These are phyloP conservation scores for Poeciliopsis presidionis DNA, from an alignment of 2,797 vertebrate species.

Conservation along the genomic window DNA sequence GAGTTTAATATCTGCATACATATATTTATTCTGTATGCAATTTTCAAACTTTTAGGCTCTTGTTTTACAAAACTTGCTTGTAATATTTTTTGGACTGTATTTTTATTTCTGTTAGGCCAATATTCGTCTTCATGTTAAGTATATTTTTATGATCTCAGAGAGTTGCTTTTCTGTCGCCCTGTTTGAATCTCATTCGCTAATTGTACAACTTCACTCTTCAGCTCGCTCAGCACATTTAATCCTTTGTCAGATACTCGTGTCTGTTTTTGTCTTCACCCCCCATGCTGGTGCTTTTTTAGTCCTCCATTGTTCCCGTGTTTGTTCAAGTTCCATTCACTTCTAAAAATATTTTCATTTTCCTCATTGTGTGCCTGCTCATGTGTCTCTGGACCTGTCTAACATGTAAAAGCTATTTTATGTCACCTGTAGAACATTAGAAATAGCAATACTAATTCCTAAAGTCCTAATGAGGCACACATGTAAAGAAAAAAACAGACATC, in stretches of 20 bases:
- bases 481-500: no score
- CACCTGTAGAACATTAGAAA: not conserved
- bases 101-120: not conserved
- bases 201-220: not conserved
- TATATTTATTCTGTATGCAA: not conserved
- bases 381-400: not conserved
- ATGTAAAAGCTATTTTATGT: not conserved
- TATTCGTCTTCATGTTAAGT: not conserved
- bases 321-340: not conserved
- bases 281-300: not conserved
- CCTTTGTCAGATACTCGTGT: not conserved
- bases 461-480: not conserved
- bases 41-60: not conserved
- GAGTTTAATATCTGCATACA: not conserved
- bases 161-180: not conserved
- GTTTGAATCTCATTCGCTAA: not conserved
- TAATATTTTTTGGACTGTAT: not conserved
- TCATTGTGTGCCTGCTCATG: not conserved
- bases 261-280: not conserved
- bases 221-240: not conserved
- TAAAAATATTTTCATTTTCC: not conserved
- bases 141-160: not conserved
- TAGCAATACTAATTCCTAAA: not conserved
- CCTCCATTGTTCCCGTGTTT: not conserved
- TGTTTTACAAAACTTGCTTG: not conserved